Percentiles rank a stretch among this genome's conserved stretches.
Evolutionary conservation across 1,140 invertebrate species (phyloP).

Genomic region (Dufourea novaeangliae): DNA sequence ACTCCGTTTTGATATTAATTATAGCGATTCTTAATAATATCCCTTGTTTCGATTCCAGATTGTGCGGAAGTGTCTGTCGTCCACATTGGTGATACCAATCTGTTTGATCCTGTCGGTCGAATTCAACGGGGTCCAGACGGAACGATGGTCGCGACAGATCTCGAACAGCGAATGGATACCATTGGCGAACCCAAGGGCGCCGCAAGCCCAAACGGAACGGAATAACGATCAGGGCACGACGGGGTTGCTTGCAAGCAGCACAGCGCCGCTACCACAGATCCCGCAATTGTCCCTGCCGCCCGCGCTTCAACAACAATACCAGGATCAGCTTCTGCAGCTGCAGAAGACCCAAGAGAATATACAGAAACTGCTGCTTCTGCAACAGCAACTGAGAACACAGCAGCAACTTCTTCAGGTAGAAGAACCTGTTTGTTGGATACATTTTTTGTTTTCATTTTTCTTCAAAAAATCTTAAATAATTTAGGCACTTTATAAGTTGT

Average conservation of each 20-base stretch:
- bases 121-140: slow-evolving; percentile 46
- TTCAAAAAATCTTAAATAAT: no score
- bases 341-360: slow-evolving; percentile 80
- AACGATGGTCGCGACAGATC: slow-evolving; percentile 79
- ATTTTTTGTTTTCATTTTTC: no score
- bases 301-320: slow-evolving; percentile 76
- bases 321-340: slow-evolving; percentile 76
- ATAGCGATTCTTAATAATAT: no score
- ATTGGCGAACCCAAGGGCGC: slow-evolving; percentile 69
- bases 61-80: slow-evolving; percentile 60
- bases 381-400: slow-evolving; percentile 76
- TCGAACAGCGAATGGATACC: slow-evolving; percentile 80
- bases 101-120: slow-evolving; percentile 53
- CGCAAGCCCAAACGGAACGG: slow-evolving; percentile 53
- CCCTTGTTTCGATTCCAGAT: slow-evolving; percentile 61
- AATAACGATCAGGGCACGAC: neutral
- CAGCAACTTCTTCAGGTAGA: slow-evolving; percentile 76
- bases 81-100: slow-evolving; percentile 53
- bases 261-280: slow-evolving; percentile 43
- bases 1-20: no score
- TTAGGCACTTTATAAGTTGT: no score
- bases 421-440: neutral
- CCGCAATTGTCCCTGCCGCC: slow-evolving; percentile 70
- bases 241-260: neutral
- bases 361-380: slow-evolving; percentile 73